Evolutionary conservation across 1,140 invertebrate genomes (phyloP).

Genomic region (Drosophila triauraria): DNA sequence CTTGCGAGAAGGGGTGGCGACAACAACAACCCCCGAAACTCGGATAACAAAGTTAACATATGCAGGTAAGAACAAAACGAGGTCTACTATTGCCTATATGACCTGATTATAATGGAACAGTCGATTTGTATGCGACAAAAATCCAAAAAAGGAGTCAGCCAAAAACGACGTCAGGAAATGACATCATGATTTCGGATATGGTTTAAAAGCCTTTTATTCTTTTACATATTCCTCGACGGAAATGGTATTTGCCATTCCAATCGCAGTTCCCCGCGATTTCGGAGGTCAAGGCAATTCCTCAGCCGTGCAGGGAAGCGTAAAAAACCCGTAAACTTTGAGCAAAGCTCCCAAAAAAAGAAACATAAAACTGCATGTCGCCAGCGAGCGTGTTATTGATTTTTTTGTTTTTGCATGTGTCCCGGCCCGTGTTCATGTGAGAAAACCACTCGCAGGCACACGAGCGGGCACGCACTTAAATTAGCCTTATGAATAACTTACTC

Average conservation of each 20-base stretch:
- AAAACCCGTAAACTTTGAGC: background rate
- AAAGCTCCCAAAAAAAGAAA: slow-evolving; percentile 7
- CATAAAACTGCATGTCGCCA: slow-evolving; percentile 24
- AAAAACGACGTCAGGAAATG: slow-evolving; percentile 17
- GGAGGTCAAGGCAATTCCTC: slow-evolving; percentile 10
- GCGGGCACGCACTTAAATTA: slow-evolving; percentile 22
- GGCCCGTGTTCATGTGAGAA: slow-evolving; percentile 19
- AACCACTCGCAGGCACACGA: slow-evolving; percentile 1
- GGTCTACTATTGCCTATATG: slow-evolving; percentile 13
- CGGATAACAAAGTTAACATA: slow-evolving; percentile 21
- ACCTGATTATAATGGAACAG: slow-evolving; percentile 26
- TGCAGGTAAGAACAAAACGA: slow-evolving; percentile 24
- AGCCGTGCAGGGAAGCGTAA: slow-evolving; percentile 2
- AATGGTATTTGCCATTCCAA: background rate
- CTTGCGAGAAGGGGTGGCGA: slow-evolving; percentile 11
- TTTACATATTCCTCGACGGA: background rate
- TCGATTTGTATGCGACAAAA: slow-evolving; percentile 13
- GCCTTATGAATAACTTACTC: slow-evolving; percentile 30
- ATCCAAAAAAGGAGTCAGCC: slow-evolving; percentile 13
- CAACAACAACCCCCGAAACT: slow-evolving; percentile 27
- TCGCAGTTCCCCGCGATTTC: background rate
- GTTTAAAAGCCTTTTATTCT: slow-evolving; percentile 4
- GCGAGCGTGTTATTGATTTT: slow-evolving; percentile 43
- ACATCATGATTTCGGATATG: slow-evolving; percentile 19
- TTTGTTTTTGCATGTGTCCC: slow-evolving; percentile 35